Conservation (phyloP, 2,888 invertebrate genomes). For the Machimus rusticus region DNA sequence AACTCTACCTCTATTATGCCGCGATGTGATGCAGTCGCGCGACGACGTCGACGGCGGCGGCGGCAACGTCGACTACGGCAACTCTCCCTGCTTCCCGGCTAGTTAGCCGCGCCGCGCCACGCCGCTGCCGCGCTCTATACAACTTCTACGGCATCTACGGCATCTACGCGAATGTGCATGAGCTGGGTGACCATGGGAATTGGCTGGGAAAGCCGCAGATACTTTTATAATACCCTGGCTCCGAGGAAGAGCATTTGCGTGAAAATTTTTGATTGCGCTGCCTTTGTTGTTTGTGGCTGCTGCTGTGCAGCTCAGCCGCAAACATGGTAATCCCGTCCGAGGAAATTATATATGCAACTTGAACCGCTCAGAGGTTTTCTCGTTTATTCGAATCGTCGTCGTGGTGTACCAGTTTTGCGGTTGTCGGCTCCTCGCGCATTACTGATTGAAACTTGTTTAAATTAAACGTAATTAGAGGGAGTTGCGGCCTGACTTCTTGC, state of each 20-base stretch:
- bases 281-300: not conserved
- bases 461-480: constrained; percentile 21
- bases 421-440: constrained; percentile 1
- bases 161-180: not conserved
- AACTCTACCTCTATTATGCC: not conserved
- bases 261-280: constrained; percentile 6
- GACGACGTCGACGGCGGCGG: not conserved
- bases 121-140: not conserved
- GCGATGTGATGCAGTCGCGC: not conserved
- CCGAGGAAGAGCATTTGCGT: constrained; percentile 20
- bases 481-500: not conserved
- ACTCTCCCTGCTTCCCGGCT: not conserved
- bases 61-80: not conserved
- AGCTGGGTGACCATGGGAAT: constrained; percentile 9
- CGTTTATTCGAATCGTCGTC: constrained; percentile 15
- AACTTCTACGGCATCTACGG: not conserved
- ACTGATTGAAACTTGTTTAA: constrained; percentile 26
- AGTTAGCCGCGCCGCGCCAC: not conserved
- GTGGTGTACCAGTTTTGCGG: constrained; percentile 30
- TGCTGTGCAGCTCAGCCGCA: not conserved
- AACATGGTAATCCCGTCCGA: constrained; percentile 10
- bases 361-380: constrained; percentile 28
- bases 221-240: not conserved
- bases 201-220: constrained; percentile 23
- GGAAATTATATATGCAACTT: constrained; percentile 31